phyloP scores from a whole-genome alignment of 2,113 vertebrate species.

The Alethe diademata region DNA sequence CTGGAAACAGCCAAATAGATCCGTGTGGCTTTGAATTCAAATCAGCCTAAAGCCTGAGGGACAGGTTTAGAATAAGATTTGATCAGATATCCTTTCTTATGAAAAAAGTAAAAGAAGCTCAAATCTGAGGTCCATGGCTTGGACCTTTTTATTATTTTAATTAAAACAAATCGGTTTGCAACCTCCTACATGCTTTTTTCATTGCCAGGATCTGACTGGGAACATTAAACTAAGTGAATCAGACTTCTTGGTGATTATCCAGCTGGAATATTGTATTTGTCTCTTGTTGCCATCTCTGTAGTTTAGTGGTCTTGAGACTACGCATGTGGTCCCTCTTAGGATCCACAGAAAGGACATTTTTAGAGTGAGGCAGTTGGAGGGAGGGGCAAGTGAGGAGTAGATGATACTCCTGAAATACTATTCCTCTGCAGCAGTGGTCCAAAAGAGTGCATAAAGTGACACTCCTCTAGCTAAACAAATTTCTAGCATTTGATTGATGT shows the following conservation, averaged over 20 bases:
- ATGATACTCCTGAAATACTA: not conserved
- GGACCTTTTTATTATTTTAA: constrained; percentile 44
- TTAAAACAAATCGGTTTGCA: constrained; percentile 46
- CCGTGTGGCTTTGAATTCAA: not conserved
- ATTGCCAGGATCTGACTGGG: constrained; percentile 55
- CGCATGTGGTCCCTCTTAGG: not conserved
- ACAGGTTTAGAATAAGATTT: not conserved
- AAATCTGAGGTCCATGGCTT: not conserved
- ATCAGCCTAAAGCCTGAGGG: not conserved
- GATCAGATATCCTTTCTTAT: not conserved
- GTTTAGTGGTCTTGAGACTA: constrained; percentile 1
- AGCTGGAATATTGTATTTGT: constrained; percentile 41
- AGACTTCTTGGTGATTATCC: constrained; percentile 54
- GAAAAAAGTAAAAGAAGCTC: not conserved
- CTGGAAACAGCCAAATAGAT: not conserved
- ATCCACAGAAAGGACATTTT: not conserved
- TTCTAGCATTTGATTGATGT: constrained; percentile 31
- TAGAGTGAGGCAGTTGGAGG: not conserved
- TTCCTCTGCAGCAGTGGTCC: not conserved
- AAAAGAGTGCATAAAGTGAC: not conserved
- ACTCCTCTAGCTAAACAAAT: not conserved
- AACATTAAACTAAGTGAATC: constrained; percentile 60
- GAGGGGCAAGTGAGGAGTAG: not conserved
- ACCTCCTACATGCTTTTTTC: constrained; percentile 47
- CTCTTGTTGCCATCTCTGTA: constrained; percentile 28